Evolutionary conservation across 2,113 vertebrate genomes (phyloP).

Genomic region (Ellobius talpinus): DNA sequence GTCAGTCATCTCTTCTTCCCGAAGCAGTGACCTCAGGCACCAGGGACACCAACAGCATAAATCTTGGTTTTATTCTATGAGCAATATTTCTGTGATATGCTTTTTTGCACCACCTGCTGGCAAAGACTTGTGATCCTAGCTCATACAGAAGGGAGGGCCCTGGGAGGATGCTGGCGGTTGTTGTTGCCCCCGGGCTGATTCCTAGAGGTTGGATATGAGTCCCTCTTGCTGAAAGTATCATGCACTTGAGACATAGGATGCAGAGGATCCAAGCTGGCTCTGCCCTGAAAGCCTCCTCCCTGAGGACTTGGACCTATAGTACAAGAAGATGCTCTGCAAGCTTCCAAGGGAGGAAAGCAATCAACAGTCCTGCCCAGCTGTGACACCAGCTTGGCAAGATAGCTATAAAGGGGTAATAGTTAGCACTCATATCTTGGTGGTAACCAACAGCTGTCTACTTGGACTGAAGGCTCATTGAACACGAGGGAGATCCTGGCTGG

Average conservation of each 20-base stretch:
- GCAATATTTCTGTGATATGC: background rate
- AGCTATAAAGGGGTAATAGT: background rate
- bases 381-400: background rate
- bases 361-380: background rate
- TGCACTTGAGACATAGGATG: background rate
- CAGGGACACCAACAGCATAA: background rate
- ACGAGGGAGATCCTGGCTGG: background rate
- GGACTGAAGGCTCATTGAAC: background rate
- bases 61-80: background rate
- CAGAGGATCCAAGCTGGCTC: background rate
- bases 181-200: background rate
- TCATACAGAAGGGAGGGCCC: background rate
- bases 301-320: background rate
- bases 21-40: background rate
- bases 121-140: slow-evolving; percentile 51
- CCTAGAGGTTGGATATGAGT: background rate
- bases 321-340: background rate
- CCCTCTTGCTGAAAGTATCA: background rate
- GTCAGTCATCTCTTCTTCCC: background rate
- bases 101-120: slow-evolving; percentile 80
- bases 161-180: background rate
- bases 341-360: background rate
- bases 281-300: background rate
- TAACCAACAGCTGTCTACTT: background rate
- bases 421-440: background rate